Evolutionary conservation across 2,888 invertebrate species (phyloP), one percentile per base, ranked within the genome.

Genomic region (Hypercompe scribonia): DNA sequence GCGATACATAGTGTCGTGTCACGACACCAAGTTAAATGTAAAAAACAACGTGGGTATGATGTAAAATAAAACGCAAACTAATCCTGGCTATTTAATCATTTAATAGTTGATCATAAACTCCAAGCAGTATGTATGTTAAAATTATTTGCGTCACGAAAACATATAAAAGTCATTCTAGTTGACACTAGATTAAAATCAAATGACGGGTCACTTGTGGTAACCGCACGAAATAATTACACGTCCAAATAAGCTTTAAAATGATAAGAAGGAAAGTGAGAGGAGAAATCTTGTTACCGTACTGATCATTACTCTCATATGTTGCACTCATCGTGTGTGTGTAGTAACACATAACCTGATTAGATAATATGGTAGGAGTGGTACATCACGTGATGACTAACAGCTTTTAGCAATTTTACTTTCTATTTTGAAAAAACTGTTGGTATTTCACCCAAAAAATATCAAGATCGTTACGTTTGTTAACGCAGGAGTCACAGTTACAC

Each of bases 211-310:
- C 58, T 65, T 39, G 54, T 58, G 63, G 67, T 63, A 13, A 68
- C 36, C 58, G 21, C 18, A 70, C 34, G 68, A 73, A 69, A 71
- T 36, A 66, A 58, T 72, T 39, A 75, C 65, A 72, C 50, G 75
- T 72, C 65, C 69, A 39, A 36, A 54, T 10, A 63, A 81, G 75
- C 76, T 82, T 82, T 78, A 68, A 65, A 64, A 75, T 46, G 33
- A 66, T 68, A 63, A 46, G 78, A 76, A 73, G 71, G 76, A 81
- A 82, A 82, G 83, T 78, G 74, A 66, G 71, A 70, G 58, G 80
- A 71, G 83, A 82, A 82, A 81, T 78, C 76, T 75, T 33, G 75
- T 68, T 74, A 68, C 74, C 50, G 36, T 68, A 21, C 15, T 15
- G 31, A 13, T 61, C n/a, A 82, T 72, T 74, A 76, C 67, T 66